Evolutionary conservation across 2,113 vertebrate species (phyloP).

Genomic region (Empidonax alnorum): DNA sequence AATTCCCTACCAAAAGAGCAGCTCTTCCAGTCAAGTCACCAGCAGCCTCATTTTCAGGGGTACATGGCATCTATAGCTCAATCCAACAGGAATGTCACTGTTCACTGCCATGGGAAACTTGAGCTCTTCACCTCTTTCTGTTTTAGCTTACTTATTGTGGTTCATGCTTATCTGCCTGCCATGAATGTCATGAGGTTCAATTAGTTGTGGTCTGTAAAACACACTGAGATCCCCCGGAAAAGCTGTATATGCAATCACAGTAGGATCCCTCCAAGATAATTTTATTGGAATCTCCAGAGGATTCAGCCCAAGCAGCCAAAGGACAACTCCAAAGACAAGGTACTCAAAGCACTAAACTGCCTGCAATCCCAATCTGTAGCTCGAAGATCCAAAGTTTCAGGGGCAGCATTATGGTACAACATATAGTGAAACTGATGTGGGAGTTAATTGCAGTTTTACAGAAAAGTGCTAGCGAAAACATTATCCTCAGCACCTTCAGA

Average conservation of each 20-base stretch:
- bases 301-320: neutral
- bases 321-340: neutral
- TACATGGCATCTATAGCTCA: neutral
- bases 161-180: neutral
- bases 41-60: neutral
- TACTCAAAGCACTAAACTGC: neutral
- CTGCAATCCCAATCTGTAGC: neutral
- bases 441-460: neutral
- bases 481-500: neutral
- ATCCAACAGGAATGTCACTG: neutral
- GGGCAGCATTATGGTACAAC: neutral
- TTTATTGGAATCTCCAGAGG: neutral
- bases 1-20: neutral
- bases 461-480: neutral
- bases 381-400: neutral
- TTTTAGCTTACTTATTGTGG: neutral
- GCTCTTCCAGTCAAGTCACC: neutral
- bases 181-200: neutral
- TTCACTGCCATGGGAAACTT: neutral
- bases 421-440: neutral
- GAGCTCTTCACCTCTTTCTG: neutral
- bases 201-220: constrained; percentile 16
- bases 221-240: neutral
- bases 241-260: neutral
- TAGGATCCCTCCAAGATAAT: neutral